A percentile compares a stretch with the other conserved stretches of the same genome.
These are phyloP conservation scores for Anaspis maculata DNA, from an alignment of 2,888 invertebrate genomes.

Conservation along the genomic window DNA sequence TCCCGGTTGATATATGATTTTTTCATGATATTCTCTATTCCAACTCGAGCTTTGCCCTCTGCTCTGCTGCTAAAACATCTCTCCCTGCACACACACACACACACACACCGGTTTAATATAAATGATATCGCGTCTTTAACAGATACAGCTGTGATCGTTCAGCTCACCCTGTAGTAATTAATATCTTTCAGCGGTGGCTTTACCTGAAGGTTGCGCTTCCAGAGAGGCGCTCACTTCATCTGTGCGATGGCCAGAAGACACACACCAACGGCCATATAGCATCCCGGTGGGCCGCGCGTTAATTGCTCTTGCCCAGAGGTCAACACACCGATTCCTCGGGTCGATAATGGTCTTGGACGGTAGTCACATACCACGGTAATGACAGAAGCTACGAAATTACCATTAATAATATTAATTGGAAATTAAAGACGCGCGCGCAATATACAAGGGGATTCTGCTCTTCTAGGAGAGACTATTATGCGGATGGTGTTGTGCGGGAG, in stretches of 20 bases:
- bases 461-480: no score
- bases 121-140: slow-evolving; percentile 8
- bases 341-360: slow-evolving; percentile 11
- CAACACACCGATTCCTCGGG: slow-evolving; percentile 15
- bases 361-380: slow-evolving; percentile 15
- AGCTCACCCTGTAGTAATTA: slow-evolving; percentile 13
- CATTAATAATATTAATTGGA: slow-evolving; percentile 21
- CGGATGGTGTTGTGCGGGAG: no score
- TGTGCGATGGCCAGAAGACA: slow-evolving; percentile 1
- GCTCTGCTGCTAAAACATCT: no score
- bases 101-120: no score
- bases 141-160: slow-evolving; percentile 4
- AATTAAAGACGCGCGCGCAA: slow-evolving; percentile 9
- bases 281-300: slow-evolving; percentile 12
- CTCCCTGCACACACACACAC: no score
- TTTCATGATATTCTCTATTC: no score
- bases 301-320: slow-evolving; percentile 16
- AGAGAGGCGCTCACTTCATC: no score
- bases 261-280: slow-evolving; percentile 1
- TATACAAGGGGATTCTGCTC: no score
- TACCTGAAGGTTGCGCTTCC: slow-evolving; percentile 12
- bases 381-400: slow-evolving; percentile 15
- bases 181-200: slow-evolving; percentile 10
- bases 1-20: no score
- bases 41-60: no score